Percentiles rank a stretch among this genome's conserved stretches.
phyloP scores from a whole-genome alignment of 2,797 vertebrate species.

The Pteronotus mesoamericanus region DNA sequence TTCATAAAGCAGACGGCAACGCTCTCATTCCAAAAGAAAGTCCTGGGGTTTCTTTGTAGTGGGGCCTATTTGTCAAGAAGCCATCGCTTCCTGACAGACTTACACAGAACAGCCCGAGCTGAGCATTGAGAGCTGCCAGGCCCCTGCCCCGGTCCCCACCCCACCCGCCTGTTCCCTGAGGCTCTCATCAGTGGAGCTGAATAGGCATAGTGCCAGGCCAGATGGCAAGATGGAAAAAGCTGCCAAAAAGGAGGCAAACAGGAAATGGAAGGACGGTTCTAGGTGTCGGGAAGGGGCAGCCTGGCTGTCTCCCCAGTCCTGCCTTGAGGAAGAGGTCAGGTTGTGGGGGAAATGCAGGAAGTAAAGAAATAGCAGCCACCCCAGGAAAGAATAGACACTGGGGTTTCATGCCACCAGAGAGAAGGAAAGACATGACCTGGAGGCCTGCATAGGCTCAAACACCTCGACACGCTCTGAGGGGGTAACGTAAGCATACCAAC shows the following conservation, averaged over 20 bases:
- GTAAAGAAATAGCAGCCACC: not conserved
- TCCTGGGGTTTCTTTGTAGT: not conserved
- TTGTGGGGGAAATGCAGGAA: not conserved
- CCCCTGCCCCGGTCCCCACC: not conserved
- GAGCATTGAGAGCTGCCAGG: not conserved
- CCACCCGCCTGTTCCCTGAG: not conserved
- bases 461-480: not conserved
- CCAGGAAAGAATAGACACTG: not conserved
- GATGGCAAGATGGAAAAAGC: constrained; percentile 51
- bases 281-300: not conserved
- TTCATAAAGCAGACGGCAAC: not conserved
- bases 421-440: not conserved
- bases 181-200: not conserved
- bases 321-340: not conserved
- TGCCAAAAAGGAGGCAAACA: constrained; percentile 48
- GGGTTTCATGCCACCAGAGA: not conserved
- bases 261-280: constrained; percentile 13
- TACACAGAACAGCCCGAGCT: not conserved
- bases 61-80: not conserved
- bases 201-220: constrained; percentile 46
- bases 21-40: not conserved
- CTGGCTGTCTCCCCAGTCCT: not conserved
- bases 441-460: not conserved
- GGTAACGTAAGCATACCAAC: not conserved
- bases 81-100: not conserved